Evolutionary conservation across 2,113 vertebrate genomes (phyloP), one percentile per base, ranked within the genome.

Genomic region (Pseudorasbora parva): DNA sequence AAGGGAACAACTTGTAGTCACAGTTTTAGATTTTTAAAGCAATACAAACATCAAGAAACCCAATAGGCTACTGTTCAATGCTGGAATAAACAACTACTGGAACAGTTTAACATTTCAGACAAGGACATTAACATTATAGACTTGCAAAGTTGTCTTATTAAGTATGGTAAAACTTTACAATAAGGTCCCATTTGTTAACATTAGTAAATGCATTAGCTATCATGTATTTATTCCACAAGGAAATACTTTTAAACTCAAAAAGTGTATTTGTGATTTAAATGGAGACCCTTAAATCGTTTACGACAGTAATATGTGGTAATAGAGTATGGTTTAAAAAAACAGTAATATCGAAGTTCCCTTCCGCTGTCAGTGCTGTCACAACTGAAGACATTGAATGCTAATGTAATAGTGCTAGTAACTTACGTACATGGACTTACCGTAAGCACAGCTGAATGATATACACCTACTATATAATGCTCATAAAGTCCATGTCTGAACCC

Each of bases 361-460:
- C 21, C 3, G 21, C 68, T 12, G 1, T 71, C 11, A 15, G n/a
- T 25, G 69, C 21, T 72, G 23, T 60, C 57, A 64, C 41, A 19
- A 19, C 57, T 0, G 19, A 21, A 51, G 5, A 17, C 19, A 5
- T 54, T 8, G 51, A 19, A 69, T 69, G 66, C 66, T 41, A 69
- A 69, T n/a, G 19, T 6, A 9, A 37, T 49, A 49, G 14, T 17
- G 66, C 33, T 41, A 49, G 9, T 21, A 14, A n/a, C 8, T 27
- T 37, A 64, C 41, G 45, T 30, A 66, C 41, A 47, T 23, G 25
- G n/a, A 85, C 87, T 84, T 73, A 86, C 87, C 84, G 37, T n/a
- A n/a, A 47, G 9, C 21, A 62, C 60, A 8, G 71, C 17, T 56
- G 41, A 78, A 60, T 23, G 30, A 19, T 15, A 23, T 25, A 5